Base-by-base conservation (phyloP, 2,797 vertebrate genomes). In the Pangasius krempfi region DNA sequence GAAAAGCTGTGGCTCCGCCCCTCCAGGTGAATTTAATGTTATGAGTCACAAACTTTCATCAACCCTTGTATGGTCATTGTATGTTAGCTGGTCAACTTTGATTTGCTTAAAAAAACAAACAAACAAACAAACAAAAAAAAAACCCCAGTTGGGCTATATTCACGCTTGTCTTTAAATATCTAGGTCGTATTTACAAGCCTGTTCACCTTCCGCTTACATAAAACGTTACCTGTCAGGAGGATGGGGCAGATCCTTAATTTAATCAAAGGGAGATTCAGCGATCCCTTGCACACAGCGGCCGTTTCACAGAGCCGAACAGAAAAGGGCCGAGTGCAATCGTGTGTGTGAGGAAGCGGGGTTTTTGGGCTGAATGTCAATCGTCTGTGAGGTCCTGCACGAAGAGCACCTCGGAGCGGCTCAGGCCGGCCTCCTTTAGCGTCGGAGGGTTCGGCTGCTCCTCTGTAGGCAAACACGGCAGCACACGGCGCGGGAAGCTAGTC, bases 331-430 rank as follows among this genome's bases (percentile, higher is more conserved):
- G 37, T 58, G 54, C 73, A 27, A 62, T 76, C 9, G 72, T 87
- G 85, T 18, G 66, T 72, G 83, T 86, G 85, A 87, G 79, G 88
- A 90, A 94, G 95, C 95, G 87, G 89, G 92, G 93, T 20, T 93
- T 93, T 93, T 92, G 87, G 92, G 94, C 93, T 92, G 92, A 94
- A 93, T 94, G 94, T 99, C 97, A 99, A 97, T 99, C 99, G 92
- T 99, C 99, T 94, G 98, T 98, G 90, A 99, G 98, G 96, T 99
- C 98, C 96, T 99, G 99, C 95, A 99, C 99, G 96, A 99, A 99
- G 91, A 99, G 97, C 94, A 99, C 97, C 96, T 99, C 98, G 89
- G 98, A 98, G 94, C 98, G 98, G 95, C 98, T 98, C 91, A 99
- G 97, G 96, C 99, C 99, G 0, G 98, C 97, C 94, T 99, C 98